Base-by-base conservation (phyloP, 2,113 vertebrate species). In the Syngnathus floridae region DNA sequence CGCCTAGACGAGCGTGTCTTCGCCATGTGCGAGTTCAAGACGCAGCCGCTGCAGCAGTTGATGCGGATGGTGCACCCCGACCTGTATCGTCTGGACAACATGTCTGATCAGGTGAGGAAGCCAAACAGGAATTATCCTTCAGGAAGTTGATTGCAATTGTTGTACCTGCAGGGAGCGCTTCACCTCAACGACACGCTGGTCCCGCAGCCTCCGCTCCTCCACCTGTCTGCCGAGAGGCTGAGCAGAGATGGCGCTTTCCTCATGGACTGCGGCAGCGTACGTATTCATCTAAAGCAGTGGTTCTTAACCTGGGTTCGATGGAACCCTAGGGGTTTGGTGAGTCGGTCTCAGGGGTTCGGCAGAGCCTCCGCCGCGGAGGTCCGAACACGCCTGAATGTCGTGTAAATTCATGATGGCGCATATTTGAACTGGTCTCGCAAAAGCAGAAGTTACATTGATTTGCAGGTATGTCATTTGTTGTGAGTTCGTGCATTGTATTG, bases 11-110 rank as follows among this genome's bases (percentile, higher is more conserved):
- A 98, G 74, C 93, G 97, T 0, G 93, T 98, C 1, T 97, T 93
- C 58, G 93, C 95, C 48, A 99, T 98, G 97, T 98, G 95, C 38
- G 94, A 98, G 88, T 95, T 99, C 66, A 99, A 99, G 90, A 93
- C 89, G 72, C 94, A 95, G 83, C 97, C 97, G 2, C 90, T 98
- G 49, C 87, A 92, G 83, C 93, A 96, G 72, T 86, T 97, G 51
- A 96, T 98, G 93, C 92, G 91, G 31, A 92, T 94, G 88, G 90
- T 98, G 74, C 94, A 99, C 74, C 95, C 97, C 1, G 93, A 94
- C 84, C 86, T 99, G 49, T 98, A 98, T 83, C 89, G 95, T 65
- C 91, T 99, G 88, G 97, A 99, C 89, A 91, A 88, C 85, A 76
- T 99, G 73, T 91, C 91, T 31, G 93, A 98, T 77, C 94, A 98